Conservation (phyloP, 2,113 vertebrate species). For the Nesoenas mayeri region DNA sequence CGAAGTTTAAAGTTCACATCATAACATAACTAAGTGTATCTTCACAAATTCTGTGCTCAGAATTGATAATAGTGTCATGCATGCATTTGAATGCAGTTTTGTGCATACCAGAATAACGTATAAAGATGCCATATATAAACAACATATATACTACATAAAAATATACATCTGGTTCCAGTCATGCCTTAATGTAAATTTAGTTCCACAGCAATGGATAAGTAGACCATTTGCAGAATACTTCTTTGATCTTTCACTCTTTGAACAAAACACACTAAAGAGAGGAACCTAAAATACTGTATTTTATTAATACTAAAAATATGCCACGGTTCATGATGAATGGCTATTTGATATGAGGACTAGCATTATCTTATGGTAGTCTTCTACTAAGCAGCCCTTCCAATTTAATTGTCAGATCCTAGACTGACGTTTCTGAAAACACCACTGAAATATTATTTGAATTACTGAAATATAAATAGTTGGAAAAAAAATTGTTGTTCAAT, state of each 20-base stretch:
- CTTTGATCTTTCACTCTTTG: background rate
- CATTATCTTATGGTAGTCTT: background rate
- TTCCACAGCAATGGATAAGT: background rate
- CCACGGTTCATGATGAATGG: background rate
- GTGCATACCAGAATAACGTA: background rate
- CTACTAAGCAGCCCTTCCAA: background rate
- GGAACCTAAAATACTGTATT: background rate
- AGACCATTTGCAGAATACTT: background rate
- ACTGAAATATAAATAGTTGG: background rate
- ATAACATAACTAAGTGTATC: accelerated
- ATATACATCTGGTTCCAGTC: background rate
- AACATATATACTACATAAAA: background rate
- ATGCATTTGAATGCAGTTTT: background rate
- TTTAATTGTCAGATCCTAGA: background rate
- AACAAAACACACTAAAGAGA: background rate
- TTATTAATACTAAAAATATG: background rate
- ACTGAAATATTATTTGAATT: background rate
- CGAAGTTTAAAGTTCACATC: background rate
- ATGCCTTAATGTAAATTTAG: background rate
- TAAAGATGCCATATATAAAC: background rate
- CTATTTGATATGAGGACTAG: background rate
- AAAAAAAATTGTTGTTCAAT: background rate
- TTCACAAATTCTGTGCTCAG: background rate
- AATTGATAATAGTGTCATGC: background rate
- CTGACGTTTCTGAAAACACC: background rate